Evolutionary conservation across 2,797 vertebrate species (phyloP).

Genomic region (Emys orbicularis): DNA sequence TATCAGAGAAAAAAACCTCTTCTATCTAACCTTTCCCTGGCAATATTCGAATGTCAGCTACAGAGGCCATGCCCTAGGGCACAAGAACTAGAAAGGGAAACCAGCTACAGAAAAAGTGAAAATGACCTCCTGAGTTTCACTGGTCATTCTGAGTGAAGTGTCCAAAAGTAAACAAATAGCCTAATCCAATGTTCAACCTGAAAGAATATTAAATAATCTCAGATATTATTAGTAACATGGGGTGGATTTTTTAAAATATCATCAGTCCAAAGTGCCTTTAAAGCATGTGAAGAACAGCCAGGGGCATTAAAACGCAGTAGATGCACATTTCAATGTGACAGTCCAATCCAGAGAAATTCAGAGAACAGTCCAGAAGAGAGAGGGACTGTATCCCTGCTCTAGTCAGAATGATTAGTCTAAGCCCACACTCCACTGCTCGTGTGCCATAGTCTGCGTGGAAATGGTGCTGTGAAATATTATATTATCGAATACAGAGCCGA

Average conservation of each 20-base stretch:
- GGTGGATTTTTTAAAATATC: background rate
- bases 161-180: background rate
- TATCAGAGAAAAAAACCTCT: background rate
- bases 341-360: background rate
- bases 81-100: background rate
- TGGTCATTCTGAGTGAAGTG: background rate
- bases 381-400: background rate
- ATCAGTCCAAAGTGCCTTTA: background rate
- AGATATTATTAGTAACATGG: background rate
- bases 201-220: background rate
- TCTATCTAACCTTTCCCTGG: background rate
- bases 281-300: background rate
- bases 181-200: background rate
- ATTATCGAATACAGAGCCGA: fast-evolving
- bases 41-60: background rate
- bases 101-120: fast-evolving
- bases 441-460: fast-evolving
- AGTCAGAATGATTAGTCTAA: background rate
- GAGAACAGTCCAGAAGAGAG: background rate
- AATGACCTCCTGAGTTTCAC: background rate
- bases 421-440: background rate
- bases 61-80: background rate
- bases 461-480: fast-evolving
- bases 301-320: background rate
- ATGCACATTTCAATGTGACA: background rate